Base-by-base conservation (phyloP, 2,113 vertebrate genomes). In the Nothocercus nigrocapillus region DNA sequence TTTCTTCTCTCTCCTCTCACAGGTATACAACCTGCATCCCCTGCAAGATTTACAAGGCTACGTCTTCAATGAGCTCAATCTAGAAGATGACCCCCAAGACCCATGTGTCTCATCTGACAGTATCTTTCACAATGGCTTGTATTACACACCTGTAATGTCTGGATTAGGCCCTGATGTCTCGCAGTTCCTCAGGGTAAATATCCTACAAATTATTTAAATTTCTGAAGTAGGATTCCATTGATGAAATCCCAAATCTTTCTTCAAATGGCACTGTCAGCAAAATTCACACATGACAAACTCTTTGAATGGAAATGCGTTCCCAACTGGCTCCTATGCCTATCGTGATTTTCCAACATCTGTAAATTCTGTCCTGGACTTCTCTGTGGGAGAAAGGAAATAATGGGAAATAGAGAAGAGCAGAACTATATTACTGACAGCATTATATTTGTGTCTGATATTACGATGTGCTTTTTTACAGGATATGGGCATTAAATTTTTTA, bases 1-100 rank as follows among this genome's bases (percentile, higher is more conserved):
- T 49, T 21, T 38, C 42, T 91, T 56, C 14, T 38, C 40, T 38
- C 45, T 83, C 49, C 40, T 38, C 45, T 83, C 49, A 53, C 95
- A 99, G 98, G 80, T 99, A 21, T 98, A 98, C 85, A 92, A 47
- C 44, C 82, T 95, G 47, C 96, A 99, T 92, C 98, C 98, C 14
- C 20, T 98, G 4, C 95, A 97, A 87, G 97, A 96, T 53, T 85
- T 98, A 30, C 94, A 94, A 30, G 98, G 98, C 34, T 99, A 99
- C 25, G 1, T 95, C 72, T 97, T 97, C 63, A 67, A 81, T n/a
- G 93, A 76, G 1, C 86, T 97, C 66, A 93, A 96, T 59, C 82
- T 98, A 67, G 97, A 97, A 84, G 97, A 98, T 61, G 83, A 85
- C 7, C 83, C 19, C 10, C 61, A 90, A 87, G 94, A 96, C 5